phyloP scores from a whole-genome alignment of 92 coral and sea anemone genomes.

The Parazoanthus atlanticus region DNA sequence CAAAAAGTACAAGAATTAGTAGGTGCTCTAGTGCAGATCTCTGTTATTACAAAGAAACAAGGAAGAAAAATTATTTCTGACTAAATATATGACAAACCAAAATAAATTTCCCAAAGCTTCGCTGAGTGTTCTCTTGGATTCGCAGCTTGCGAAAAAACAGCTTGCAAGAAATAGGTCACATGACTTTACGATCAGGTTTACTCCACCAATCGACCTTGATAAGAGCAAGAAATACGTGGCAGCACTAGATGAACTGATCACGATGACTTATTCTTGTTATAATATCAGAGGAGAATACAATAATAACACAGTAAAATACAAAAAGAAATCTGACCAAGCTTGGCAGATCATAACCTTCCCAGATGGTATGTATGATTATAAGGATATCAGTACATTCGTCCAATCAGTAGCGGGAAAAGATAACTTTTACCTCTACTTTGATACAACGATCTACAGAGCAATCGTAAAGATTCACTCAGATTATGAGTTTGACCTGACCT shows the following conservation, averaged over 20 bases:
- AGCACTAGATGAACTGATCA: neutral
- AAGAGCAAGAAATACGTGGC: neutral
- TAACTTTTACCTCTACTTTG: neutral
- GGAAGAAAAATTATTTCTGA: neutral
- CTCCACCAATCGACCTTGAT: neutral
- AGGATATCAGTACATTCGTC: neutral
- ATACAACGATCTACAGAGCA: neutral
- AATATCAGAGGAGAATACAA: too few relatives aligned
- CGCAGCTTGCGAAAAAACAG: neutral
- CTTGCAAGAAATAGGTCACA: neutral
- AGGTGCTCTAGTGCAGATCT: too few relatives aligned
- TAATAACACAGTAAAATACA: neutral
- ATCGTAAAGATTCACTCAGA: neutral
- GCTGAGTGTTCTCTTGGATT: neutral
- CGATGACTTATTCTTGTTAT: neutral
- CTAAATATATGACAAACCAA: neutral
- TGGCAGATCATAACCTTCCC: neutral
- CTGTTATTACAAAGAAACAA: neutral
- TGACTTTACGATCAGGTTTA: neutral
- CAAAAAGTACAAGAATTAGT: too few relatives aligned
- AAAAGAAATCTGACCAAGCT: neutral
- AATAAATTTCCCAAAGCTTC: too few relatives aligned
- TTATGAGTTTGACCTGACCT: neutral
- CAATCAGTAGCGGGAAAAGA: neutral
- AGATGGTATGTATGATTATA: neutral